phyloP scores from a whole-genome alignment of 2,113 vertebrate genomes.

The Serinus canaria region DNA sequence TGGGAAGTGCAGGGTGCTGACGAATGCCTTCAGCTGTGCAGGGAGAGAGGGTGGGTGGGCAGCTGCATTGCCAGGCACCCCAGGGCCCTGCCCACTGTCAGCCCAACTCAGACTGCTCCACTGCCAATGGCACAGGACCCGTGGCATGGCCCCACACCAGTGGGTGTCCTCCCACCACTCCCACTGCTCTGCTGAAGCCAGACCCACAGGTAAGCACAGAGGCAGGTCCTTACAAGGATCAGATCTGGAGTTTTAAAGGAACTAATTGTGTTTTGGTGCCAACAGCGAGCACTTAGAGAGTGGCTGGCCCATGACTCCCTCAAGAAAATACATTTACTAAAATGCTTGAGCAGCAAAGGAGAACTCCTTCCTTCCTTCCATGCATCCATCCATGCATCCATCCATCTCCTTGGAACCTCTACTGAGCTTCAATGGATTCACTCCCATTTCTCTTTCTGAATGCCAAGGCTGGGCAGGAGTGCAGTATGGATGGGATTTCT shows the following conservation, averaged over 20 bases:
- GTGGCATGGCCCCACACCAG: rapidly evolving
- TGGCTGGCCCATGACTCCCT: background rate
- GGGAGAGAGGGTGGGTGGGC: background rate
- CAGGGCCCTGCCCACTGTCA: rapidly evolving
- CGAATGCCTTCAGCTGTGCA: constrained; percentile 77
- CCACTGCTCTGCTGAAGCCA: background rate
- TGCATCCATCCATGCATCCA: background rate
- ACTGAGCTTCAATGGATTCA: background rate
- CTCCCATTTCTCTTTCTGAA: background rate
- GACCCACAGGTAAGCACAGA: background rate
- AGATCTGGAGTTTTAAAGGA: background rate
- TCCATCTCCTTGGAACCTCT: background rate
- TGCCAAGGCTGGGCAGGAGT: background rate
- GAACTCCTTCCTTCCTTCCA: background rate
- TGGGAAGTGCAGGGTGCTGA: constrained; percentile 73
- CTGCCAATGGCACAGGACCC: background rate
- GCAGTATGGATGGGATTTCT: background rate
- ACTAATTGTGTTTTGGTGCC: background rate
- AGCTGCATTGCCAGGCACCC: rapidly evolving
- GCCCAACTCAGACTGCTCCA: rapidly evolving
- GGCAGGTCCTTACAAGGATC: background rate
- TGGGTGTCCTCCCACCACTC: background rate
- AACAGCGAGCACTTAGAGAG: background rate
- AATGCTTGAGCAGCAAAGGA: background rate
- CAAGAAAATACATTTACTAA: background rate